These are phyloP conservation scores for Lutjanus erythropterus DNA, from an alignment of 2,113 vertebrate genomes.

Conservation along the genomic window DNA sequence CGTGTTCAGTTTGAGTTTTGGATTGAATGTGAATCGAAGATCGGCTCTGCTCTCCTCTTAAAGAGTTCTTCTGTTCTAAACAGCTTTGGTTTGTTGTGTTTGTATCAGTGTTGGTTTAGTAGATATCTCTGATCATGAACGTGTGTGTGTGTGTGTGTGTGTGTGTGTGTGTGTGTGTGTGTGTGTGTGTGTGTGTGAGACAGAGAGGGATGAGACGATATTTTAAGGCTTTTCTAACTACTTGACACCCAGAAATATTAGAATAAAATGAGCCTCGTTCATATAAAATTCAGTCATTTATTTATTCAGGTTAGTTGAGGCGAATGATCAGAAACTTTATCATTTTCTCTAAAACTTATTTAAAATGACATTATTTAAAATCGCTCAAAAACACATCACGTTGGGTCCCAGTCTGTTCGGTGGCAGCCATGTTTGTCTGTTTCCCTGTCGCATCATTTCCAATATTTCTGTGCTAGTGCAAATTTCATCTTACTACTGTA, in stretches of 20 bases:
- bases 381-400: neutral
- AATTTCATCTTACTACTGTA: neutral
- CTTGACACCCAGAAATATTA: neutral
- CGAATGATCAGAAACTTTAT: neutral
- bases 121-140: neutral
- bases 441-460: neutral
- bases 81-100: constrained; percentile 41
- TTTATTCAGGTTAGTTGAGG: neutral
- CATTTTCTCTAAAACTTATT: too few species aligned
- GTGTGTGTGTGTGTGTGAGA: constrained; percentile 1
- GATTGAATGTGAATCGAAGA: constrained; percentile 12
- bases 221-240: neutral
- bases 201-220: neutral
- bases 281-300: neutral
- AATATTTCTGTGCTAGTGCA: too few species aligned
- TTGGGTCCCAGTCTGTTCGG: neutral
- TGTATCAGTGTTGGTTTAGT: constrained; percentile 12
- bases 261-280: neutral
- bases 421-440: neutral
- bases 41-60: neutral
- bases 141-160: constrained; percentile 6
- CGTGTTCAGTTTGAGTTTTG: neutral
- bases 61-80: constrained; percentile 36
- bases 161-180: constrained; percentile 2
- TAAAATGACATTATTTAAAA: too few species aligned